These are phyloP conservation scores for Spisula subtruncata DNA, from an alignment of 2,888 invertebrate species.

Conservation along the genomic window DNA sequence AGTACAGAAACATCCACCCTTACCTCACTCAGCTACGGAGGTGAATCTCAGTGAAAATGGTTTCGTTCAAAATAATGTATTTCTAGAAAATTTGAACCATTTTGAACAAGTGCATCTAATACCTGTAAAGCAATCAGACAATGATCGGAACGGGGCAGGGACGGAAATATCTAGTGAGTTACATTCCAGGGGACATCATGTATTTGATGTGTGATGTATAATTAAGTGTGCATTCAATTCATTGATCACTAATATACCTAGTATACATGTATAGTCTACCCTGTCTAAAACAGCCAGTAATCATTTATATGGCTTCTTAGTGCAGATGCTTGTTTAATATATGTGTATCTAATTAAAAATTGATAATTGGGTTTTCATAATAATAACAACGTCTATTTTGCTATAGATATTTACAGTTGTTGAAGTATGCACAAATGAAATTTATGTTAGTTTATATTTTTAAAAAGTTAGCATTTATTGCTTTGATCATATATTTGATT, in stretches of 20 bases:
- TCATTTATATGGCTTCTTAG: no score
- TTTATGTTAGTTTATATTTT: no score
- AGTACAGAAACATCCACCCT: constrained; percentile 54
- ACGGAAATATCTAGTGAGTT: constrained; percentile 43
- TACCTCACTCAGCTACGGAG: constrained; percentile 77
- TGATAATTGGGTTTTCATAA: no score
- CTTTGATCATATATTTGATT: no score
- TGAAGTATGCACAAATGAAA: no score
- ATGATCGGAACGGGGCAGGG: constrained; percentile 30
- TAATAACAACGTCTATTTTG: no score
- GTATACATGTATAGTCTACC: no score
- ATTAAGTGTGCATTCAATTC: background rate
- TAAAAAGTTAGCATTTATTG: no score
- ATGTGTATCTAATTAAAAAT: no score
- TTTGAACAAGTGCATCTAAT: constrained; percentile 64
- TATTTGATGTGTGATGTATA: constrained; percentile 61
- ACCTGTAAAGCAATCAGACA: constrained; percentile 52
- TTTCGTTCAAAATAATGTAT: constrained; percentile 57
- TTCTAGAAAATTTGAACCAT: constrained; percentile 56
- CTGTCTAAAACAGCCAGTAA: no score
- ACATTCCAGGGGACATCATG: constrained; percentile 58
- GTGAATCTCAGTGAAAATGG: constrained; percentile 68
- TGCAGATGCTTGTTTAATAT: no score
- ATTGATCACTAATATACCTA: background rate
- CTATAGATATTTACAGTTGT: no score